A percentile compares a stretch with the other conserved stretches of the same genome.
Conservation (phyloP, 2,797 vertebrate species). For the Ctenopoma multispine region DNA sequence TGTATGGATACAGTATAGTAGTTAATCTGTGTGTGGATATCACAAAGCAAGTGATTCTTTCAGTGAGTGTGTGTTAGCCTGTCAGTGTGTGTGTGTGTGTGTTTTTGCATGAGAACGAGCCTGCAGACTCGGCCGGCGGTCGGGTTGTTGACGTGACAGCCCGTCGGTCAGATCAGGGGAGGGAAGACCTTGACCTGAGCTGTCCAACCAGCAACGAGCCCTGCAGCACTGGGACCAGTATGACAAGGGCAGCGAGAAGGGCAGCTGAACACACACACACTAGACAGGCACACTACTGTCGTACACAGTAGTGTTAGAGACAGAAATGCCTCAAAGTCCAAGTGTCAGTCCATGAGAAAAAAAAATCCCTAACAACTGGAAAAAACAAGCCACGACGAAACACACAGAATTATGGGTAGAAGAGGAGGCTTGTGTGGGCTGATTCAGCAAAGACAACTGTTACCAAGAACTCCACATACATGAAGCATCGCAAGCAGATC, state of each 20-base stretch:
- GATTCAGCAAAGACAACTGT: neutral
- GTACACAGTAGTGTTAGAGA: slow-evolving; percentile 28
- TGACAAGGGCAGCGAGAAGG: slow-evolving; percentile 83
- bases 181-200: slow-evolving; percentile 79
- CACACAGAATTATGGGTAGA: slow-evolving; percentile 31
- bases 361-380: slow-evolving; percentile 16
- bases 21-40: slow-evolving; percentile 40
- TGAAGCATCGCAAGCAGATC: neutral
- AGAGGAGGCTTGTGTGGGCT: neutral
- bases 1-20: slow-evolving; percentile 30
- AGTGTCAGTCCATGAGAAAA: slow-evolving; percentile 33
- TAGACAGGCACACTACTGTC: neutral
- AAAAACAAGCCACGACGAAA: slow-evolving; percentile 21
- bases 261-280: slow-evolving; percentile 46
- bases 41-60: slow-evolving; percentile 29
- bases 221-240: slow-evolving; percentile 77
- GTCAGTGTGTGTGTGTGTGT: slow-evolving; percentile 32
- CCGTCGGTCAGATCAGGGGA: slow-evolving; percentile 76
- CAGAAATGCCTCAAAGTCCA: slow-evolving; percentile 51
- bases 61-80: slow-evolving; percentile 22
- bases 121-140: slow-evolving; percentile 57
- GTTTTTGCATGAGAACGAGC: slow-evolving; percentile 40
- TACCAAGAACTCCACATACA: neutral
- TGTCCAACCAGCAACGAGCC: slow-evolving; percentile 78
- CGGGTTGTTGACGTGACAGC: slow-evolving; percentile 73